Evolutionary conservation across 2,888 invertebrate species (phyloP), one percentile per base, ranked within the genome.

Genomic region (Polylopha cassiicola): DNA sequence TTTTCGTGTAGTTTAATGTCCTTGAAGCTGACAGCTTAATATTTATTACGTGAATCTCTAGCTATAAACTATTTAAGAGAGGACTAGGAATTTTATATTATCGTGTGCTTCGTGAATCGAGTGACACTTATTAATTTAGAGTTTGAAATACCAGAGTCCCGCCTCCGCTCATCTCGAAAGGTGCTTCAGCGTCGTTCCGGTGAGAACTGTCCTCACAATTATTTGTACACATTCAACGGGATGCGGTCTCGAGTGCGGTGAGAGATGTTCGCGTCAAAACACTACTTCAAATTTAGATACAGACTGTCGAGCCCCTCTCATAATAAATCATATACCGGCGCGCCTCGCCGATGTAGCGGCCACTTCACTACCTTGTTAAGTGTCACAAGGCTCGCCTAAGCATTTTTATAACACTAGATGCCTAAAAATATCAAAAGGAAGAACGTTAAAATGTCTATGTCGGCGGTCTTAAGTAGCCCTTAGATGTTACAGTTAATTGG

Each of bases 291-390:
- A 61, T 73, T 73, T 64, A 72, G 66, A 73, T 69, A 63, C 61
- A 60, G 58, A 61, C 57, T 55, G 48, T 46, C 43, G 29, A 46
- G 42, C 23, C 37, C 37, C 57, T 53, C 67, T 61, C 64, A 65
- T 70, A 65, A 72, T 71, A 72, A 72, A 70, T 75, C 74, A 76
- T 71, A 69, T 61, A 61, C 57, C 61, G 56, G 58, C 56, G 55
- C 51, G 61, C 61, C 53, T 51, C 50, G 45, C 50, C 59, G 61
- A 50, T 61, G 58, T 65, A 55, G 61, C 61, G 65, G 64, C 68
- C 73, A 73, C 78, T 78, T 70, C 67, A 68, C 61, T 59, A 59
- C 55, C 56, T 65, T 68, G 71, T 74, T 60, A 65, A 73, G 73
- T 70, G 71, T 66, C 73, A 60, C 54, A 55, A 60, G 62, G 56